A percentile compares a stretch with the other conserved stretches of the same genome.
These are phyloP conservation scores for Pristiophorus japonicus DNA, from an alignment of 2,113 vertebrate genomes.

Conservation along the genomic window DNA sequence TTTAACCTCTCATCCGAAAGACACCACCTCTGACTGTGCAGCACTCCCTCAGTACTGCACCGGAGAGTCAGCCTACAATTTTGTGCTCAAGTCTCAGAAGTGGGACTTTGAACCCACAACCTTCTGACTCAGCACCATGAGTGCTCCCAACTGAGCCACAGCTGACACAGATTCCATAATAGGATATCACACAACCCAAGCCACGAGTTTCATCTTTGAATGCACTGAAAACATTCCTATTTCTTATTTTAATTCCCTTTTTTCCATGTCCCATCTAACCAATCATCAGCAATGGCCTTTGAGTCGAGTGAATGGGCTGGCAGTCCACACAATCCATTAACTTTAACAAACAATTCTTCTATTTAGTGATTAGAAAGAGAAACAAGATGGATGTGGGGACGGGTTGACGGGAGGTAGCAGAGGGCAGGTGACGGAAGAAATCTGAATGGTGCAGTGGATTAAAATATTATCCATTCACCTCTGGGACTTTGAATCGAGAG, in stretches of 20 bases:
- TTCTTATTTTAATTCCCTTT: background rate
- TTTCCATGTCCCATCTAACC: background rate
- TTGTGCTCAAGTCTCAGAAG: too few species aligned
- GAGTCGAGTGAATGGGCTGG: background rate
- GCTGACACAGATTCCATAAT: background rate
- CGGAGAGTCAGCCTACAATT: too few species aligned
- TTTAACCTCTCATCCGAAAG: too few species aligned
- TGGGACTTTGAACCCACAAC: too few species aligned
- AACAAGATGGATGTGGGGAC: background rate
- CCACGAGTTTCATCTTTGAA: background rate
- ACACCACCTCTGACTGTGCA: too few species aligned
- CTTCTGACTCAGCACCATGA: too few species aligned
- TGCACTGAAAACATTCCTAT: background rate
- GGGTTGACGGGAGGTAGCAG: too few species aligned
- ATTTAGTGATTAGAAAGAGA: background rate
- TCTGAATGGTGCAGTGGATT: background rate
- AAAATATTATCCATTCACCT: background rate
- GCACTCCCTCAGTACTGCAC: too few species aligned
- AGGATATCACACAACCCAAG: background rate
- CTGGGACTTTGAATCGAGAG: slow-evolving; percentile 9
- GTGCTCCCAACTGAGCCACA: too few species aligned
- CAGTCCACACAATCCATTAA: background rate
- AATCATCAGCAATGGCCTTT: background rate
- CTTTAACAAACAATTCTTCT: slow-evolving; percentile 6
- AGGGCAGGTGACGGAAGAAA: too few species aligned